These are phyloP conservation scores for Neopelma chrysocephalum DNA, from an alignment of 2,797 vertebrate species.

Conservation along the genomic window DNA sequence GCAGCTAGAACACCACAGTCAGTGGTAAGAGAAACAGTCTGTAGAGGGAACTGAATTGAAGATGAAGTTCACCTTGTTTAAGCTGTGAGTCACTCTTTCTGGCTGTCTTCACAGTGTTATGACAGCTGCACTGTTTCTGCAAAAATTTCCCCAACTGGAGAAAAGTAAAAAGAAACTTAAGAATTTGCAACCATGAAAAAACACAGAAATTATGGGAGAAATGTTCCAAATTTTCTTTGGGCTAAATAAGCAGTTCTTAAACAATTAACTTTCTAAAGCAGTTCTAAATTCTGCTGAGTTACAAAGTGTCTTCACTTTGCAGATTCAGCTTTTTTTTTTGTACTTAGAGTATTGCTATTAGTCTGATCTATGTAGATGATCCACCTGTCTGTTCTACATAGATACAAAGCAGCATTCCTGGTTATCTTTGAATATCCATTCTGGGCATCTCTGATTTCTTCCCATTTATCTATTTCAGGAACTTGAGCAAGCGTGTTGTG, in stretches of 20 bases:
- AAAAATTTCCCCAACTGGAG: not conserved
- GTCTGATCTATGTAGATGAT: not conserved
- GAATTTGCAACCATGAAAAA: conserved; percentile 1
- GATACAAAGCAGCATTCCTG: not conserved
- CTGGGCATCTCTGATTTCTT: not conserved
- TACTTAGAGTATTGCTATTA: not conserved
- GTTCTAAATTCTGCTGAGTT: conserved; percentile 20
- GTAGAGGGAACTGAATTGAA: not conserved
- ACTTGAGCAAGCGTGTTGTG: not conserved
- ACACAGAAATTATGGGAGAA: not conserved
- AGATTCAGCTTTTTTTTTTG: not conserved
- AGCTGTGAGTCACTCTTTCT: conserved; percentile 36
- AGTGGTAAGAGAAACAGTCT: not conserved
- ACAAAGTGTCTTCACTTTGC: not conserved
- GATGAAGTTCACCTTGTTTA: conserved; percentile 21
- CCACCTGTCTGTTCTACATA: not conserved
- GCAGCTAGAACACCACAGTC: not conserved
- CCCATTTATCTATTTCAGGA: conserved; percentile 23
- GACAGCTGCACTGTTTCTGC: conserved; percentile 43
- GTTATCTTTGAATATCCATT: not conserved
- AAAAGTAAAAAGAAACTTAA: conserved; percentile 24
- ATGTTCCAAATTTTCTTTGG: not conserved
- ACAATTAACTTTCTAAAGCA: conserved; percentile 18
- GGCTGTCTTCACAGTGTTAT: conserved; percentile 26
- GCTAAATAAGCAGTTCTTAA: conserved; percentile 29